These are phyloP conservation scores for Lonchura striata DNA, from an alignment of 2,113 vertebrate species.

Conservation along the genomic window DNA sequence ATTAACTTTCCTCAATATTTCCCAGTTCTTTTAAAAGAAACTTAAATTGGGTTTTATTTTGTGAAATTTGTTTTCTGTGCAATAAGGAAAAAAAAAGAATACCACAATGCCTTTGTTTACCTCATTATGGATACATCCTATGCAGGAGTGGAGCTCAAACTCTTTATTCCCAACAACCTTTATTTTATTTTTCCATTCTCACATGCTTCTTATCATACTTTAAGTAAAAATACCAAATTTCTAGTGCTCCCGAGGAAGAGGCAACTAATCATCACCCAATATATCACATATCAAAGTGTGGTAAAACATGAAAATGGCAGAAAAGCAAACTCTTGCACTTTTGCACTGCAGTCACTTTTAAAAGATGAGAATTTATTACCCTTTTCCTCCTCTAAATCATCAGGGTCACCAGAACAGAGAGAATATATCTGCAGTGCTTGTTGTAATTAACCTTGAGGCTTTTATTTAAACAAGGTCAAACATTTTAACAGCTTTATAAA, in stretches of 20 bases:
- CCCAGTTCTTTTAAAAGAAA: conserved; percentile 74
- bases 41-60: conserved; percentile 78
- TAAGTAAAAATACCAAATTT: conserved; percentile 27
- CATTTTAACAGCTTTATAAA: conserved; percentile 53
- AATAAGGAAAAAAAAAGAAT: conserved; percentile 10
- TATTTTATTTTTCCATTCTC: neutral
- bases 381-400: conserved; percentile 30
- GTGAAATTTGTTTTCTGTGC: conserved; percentile 72
- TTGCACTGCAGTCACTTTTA: neutral
- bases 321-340: conserved; percentile 37
- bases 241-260: neutral
- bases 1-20: conserved; percentile 82
- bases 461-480: conserved; percentile 63
- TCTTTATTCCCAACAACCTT: conserved; percentile 15
- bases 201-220: neutral
- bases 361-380: conserved; percentile 21
- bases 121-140: conserved; percentile 68
- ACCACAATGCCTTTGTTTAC: conserved; percentile 64
- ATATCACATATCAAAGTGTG: conserved; percentile 43
- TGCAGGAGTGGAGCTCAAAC: conserved; percentile 28
- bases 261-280: neutral
- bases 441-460: conserved; percentile 54
- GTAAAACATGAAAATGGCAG: conserved; percentile 16
- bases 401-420: conserved; percentile 15
- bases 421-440: neutral